Evolutionary conservation across 2,113 vertebrate genomes (phyloP), one percentile per base, ranked within the genome.

Genomic region (Gadus macrocephalus): DNA sequence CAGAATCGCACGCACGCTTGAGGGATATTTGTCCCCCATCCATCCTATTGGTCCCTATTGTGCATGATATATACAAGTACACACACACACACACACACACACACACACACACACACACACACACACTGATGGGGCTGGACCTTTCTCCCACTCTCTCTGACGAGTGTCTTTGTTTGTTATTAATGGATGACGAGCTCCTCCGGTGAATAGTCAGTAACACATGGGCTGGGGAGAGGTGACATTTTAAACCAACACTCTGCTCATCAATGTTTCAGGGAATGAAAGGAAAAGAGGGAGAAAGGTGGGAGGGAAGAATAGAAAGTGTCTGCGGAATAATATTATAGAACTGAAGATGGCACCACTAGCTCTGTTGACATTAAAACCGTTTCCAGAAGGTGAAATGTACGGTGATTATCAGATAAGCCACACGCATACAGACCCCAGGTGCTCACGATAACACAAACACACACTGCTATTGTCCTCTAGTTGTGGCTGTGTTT

Each of bases 141-240:
- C 3, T 22, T 7, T n/a, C 5, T 20, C 4, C 4, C 3, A 7
- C 72, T 67, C 68, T 20, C 35, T 27, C n/a, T 38, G 42, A 49
- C 68, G 77, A 68, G 68, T 49, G 53, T 68, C 77, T 79, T 78
- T 83, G 82, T 89, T 76, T 73, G 88, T 86, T 89, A 89, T 90
- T 89, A 80, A 90, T 38, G 42, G 15, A 67, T 62, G 70, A 80
- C 56, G 77, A 69, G 15, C 81, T 85, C 81, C 22, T 78, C 72
- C 64, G 68, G 81, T 86, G 82, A 81, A 85, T 80, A 83, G 78
- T 85, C 76, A 82, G 70, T 20, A 76, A 81, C 81, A 81, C 2
- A 53, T 77, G 84, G 67, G 73, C 61, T 68, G 71, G 69, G 77
- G 83, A 87, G 87, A 59, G 31, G 35, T 87, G 85, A 88, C 85